Evolutionary conservation across 2,113 vertebrate genomes (phyloP), one percentile per base, ranked within the genome.

Genomic region (Lathamus discolor): DNA sequence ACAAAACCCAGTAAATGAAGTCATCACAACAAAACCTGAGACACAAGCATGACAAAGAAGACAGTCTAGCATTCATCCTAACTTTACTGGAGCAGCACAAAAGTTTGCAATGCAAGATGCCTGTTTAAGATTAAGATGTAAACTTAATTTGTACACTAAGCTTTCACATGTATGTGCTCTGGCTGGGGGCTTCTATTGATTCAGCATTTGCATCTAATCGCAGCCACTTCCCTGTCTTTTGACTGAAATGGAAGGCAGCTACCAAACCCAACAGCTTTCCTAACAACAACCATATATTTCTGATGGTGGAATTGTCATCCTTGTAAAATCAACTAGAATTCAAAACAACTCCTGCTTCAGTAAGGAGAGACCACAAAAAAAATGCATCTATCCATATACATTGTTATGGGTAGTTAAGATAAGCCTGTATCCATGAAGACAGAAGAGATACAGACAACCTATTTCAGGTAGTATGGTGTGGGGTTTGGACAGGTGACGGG

Each of bases 361-460:
- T 62, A 17, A 78, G 79, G 10, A 66, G 8, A 76, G 43, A 37
- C 11, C 49, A 68, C 27, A 49, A 41, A 62, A 69, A 44, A 76
- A 23, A 61, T 29, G 10, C 1, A 6, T 5, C 23, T 72, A 29
- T 51, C 25, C 24, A 89, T 3, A 37, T 22, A 48, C 0, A 11
- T 17, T 54, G 12, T 29, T 54, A 67, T 3, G 7, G 39, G 44
- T 7, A 63, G 41, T 35, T 52, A 75, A 25, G 23, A 4, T 43
- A 62, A 46, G 22, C 46, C 63, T 62, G 27, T 8, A 57, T 13
- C 46, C 44, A 41, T 5, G 14, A 81, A 70, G 33, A 75, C 7
- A 85, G 67, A 73, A 91, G 0, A 69, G 12, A 67, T 27, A 6
- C 4, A 52, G 33, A 75, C 33, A 83, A 88, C 57, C 20, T 28